Base-by-base conservation (phyloP, 2,797 vertebrate species). In the Coregonus sp. region DNA sequence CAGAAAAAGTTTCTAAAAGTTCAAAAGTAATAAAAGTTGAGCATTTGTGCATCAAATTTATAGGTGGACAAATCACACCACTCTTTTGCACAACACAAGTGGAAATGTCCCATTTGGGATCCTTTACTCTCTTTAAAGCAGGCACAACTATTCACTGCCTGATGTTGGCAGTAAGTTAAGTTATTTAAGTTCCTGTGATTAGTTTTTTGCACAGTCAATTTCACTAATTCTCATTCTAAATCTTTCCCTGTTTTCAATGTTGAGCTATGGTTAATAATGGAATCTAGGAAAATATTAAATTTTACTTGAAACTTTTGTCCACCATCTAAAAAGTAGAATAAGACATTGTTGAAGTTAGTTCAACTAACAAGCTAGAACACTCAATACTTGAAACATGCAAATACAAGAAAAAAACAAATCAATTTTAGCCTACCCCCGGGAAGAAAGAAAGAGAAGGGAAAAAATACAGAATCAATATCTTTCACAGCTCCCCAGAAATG, bases 401-500 rank as follows among this genome's bases (percentile, higher is more conserved):
- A 66, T 74, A 33, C 31, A 37, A 37, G 50, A 70, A 63, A 18
- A 80, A 80, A 75, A 61, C 66, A 0, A 72, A 75, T 75, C 73
- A 71, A 75, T 79, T 79, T 70, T 50, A 68, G 50, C 71, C 65
- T 67, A 14, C 50, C 33, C 77, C 40, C 76, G 20, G 40, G 70
- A 72, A 31, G 31, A 16, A 67, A 40, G 63, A 35, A 73, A 54
- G 29, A 40, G 54, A 20, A 69, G 12, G 59, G 3, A 51, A 68
- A 61, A 63, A 54, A 71, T 29, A 66, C 68, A 31, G 56, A 72
- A 65, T 75, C 78, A 56, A 79, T 79, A 67, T 75, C 56, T 74
- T 77, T 72, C 50, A 74, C 71, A 71, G 67, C 51, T 75, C 72
- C 73, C 68, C 56, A 70, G 68, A 72, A 81, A 81, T 72, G 37